Evolutionary conservation across 2,113 vertebrate genomes (phyloP).

Genomic region (Mastomys coucha): DNA sequence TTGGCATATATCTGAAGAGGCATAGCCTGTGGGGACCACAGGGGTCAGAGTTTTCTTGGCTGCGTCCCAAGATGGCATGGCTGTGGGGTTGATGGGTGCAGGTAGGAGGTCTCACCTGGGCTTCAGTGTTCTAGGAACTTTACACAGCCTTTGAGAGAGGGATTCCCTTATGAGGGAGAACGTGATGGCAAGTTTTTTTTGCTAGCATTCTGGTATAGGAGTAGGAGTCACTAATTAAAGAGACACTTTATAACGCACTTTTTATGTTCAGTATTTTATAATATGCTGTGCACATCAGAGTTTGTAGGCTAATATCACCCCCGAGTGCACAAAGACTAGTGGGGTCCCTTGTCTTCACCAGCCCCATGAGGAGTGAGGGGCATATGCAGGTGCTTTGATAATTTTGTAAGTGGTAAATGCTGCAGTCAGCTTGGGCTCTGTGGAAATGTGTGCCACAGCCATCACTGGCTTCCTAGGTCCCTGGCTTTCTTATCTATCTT

Average conservation of each 20-base stretch:
- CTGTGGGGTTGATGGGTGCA: neutral
- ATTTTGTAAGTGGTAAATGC: neutral
- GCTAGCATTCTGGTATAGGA: neutral
- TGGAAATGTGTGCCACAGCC: neutral
- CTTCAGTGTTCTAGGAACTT: neutral
- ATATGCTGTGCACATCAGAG: neutral
- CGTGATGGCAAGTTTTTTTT: neutral
- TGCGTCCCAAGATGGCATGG: neutral
- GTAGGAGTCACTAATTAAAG: constrained; percentile 20
- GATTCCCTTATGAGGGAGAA: neutral
- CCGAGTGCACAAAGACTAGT: neutral
- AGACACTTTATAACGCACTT: neutral
- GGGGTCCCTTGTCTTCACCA: neutral
- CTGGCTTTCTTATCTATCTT: neutral
- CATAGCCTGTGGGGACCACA: neutral
- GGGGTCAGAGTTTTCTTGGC: neutral
- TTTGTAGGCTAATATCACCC: constrained; percentile 14
- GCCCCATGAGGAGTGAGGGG: neutral
- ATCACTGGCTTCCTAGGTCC: neutral
- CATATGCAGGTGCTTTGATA: neutral
- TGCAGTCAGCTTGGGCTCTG: neutral
- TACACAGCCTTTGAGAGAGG: neutral
- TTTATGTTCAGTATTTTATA: no score
- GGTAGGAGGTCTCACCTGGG: neutral
- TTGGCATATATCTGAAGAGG: neutral